Percentiles rank a stretch among this genome's conserved stretches.
Evolutionary conservation across 1,140 invertebrate genomes (phyloP).

Genomic region (Ceratitis capitata): DNA sequence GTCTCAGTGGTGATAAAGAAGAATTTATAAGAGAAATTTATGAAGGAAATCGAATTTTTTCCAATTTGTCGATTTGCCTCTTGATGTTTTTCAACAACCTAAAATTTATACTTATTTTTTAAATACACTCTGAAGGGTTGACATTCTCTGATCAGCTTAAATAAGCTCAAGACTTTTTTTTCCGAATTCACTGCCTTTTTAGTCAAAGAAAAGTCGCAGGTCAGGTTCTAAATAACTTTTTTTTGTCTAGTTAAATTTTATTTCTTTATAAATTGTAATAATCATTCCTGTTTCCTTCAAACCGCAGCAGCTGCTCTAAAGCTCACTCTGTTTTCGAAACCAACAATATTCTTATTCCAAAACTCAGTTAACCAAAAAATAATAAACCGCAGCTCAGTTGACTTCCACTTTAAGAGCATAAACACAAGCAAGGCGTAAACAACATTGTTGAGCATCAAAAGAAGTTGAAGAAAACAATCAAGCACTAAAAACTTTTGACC

Average conservation of each 20-base stretch:
- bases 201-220: too few species aligned
- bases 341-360: not conserved
- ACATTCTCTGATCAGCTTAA: too few species aligned
- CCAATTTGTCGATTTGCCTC: too few species aligned
- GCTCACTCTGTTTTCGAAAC: not conserved
- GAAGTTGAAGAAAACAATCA: not conserved
- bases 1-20: too few species aligned
- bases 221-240: too few species aligned
- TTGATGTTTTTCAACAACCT: too few species aligned
- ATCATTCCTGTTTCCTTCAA: not conserved
- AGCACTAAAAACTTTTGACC: slow-evolving; percentile 11
- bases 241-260: not conserved
- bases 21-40: too few species aligned
- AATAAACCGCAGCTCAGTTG: not conserved
- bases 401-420: not conserved
- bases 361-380: not conserved
- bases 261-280: not conserved
- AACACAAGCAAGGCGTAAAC: not conserved
- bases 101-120: too few species aligned
- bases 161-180: too few species aligned
- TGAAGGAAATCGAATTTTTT: too few species aligned
- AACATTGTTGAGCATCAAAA: not conserved
- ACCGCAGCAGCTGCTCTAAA: not conserved
- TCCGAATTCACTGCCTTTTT: too few species aligned
- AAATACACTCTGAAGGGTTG: too few species aligned